These are phyloP conservation scores for Enteromius mattozi DNA, from an alignment of 2,797 vertebrate genomes.

Conservation along the genomic window DNA sequence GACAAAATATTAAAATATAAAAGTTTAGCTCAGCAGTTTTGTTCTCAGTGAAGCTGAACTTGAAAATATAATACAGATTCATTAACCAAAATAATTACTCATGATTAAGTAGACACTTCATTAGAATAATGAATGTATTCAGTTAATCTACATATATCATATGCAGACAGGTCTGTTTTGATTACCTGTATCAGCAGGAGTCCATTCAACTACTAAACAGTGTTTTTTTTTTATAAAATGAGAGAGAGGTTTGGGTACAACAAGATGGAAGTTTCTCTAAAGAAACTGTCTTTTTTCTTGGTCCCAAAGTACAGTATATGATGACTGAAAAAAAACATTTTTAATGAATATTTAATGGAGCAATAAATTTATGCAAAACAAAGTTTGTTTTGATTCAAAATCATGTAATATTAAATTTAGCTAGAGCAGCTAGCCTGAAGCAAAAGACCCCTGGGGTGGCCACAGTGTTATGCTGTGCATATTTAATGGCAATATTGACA, in stretches of 20 bases:
- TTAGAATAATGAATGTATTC: background rate
- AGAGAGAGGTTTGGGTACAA: background rate
- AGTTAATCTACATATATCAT: background rate
- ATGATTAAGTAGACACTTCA: background rate
- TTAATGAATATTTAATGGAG: background rate
- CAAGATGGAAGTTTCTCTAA: background rate
- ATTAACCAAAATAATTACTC: conserved; percentile 10
- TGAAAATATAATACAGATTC: conserved; percentile 4
- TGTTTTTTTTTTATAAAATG: background rate
- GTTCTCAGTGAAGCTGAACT: conserved; percentile 18
- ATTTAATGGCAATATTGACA: background rate
- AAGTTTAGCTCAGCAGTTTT: conserved; percentile 29
- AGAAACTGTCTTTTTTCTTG: background rate
- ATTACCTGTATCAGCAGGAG: conserved; percentile 5
- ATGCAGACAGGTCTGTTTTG: background rate
- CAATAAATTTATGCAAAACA: background rate
- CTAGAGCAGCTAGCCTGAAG: background rate
- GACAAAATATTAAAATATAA: background rate
- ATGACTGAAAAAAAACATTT: background rate
- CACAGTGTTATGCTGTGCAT: background rate
- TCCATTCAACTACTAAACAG: background rate
- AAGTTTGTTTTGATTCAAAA: conserved; percentile 17
- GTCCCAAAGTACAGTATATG: background rate
- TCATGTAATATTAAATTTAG: conserved; percentile 13
- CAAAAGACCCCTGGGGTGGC: background rate